phyloP scores from a whole-genome alignment of 2,797 vertebrate genomes.

The Mus caroli region DNA sequence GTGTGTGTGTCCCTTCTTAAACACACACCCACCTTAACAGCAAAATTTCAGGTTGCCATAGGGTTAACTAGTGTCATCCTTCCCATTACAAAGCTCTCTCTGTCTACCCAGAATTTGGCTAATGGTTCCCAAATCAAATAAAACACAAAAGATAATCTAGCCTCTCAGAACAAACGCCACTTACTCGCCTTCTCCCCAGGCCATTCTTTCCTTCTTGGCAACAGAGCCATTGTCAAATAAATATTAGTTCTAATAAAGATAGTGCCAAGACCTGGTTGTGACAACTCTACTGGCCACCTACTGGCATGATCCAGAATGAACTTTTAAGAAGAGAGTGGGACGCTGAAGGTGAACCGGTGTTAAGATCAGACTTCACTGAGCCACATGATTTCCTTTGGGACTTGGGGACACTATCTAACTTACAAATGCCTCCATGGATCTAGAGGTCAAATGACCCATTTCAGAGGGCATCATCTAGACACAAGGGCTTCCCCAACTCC shows the following conservation, averaged over 20 bases:
- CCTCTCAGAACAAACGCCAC: slow-evolving; percentile 59
- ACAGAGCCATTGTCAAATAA: slow-evolving; percentile 75
- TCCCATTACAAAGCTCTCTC: not conserved
- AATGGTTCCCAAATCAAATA: slow-evolving; percentile 73
- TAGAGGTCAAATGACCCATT: not conserved
- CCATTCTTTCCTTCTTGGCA: slow-evolving; percentile 60
- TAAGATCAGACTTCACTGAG: not conserved
- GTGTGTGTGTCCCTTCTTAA: not conserved
- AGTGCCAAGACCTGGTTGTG: slow-evolving; percentile 49
- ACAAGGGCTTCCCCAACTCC: not conserved
- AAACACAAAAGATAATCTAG: slow-evolving; percentile 69
- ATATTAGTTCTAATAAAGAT: slow-evolving; percentile 57
- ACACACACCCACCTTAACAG: not conserved
- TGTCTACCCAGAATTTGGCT: slow-evolving; percentile 54
- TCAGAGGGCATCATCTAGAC: not conserved
- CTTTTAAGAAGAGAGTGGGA: slow-evolving; percentile 53
- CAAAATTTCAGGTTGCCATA: not conserved
- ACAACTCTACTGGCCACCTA: slow-evolving; percentile 36
- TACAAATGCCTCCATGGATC: slow-evolving; percentile 11
- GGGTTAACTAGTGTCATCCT: not conserved
- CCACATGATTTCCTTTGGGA: slow-evolving; percentile 16
- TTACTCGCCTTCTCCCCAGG: slow-evolving; percentile 50
- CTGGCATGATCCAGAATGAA: not conserved
- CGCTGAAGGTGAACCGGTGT: slow-evolving; percentile 24
- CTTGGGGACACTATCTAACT: not conserved